A percentile compares a stretch with the other conserved stretches of the same genome.
These are phyloP conservation scores for Epinotia demarniana DNA, from an alignment of 2,888 invertebrate species.

Conservation along the genomic window DNA sequence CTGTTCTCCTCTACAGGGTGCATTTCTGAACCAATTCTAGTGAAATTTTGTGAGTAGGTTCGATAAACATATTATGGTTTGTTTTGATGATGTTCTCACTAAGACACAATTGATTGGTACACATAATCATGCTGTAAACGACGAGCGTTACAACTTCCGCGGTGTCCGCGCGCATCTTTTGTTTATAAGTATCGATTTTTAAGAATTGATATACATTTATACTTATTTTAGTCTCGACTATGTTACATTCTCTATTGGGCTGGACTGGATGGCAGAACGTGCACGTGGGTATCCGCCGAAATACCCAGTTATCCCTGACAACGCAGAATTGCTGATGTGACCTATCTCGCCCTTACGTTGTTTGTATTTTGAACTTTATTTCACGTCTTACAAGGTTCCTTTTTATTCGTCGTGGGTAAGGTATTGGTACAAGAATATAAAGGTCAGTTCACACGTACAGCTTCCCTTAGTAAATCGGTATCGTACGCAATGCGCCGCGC, in stretches of 20 bases:
- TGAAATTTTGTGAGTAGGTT: too few species aligned
- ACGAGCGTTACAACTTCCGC: too few species aligned
- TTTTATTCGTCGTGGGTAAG: not conserved
- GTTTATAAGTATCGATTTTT: too few species aligned
- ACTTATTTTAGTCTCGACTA: not conserved
- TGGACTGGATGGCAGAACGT: not conserved
- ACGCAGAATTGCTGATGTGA: not conserved
- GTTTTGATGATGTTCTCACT: too few species aligned
- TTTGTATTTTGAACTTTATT: not conserved
- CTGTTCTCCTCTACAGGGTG: too few species aligned
- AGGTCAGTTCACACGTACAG: constrained; percentile 15
- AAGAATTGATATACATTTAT: too few species aligned
- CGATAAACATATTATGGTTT: too few species aligned
- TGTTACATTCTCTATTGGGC: not conserved
- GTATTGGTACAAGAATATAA: not conserved
- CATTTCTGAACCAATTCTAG: too few species aligned
- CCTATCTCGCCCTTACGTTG: not conserved
- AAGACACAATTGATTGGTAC: too few species aligned
- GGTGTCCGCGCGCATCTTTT: too few species aligned
- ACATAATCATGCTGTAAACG: too few species aligned
- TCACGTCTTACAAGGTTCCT: not conserved
- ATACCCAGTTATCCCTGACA: constrained; percentile 3
- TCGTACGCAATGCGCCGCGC: constrained; percentile 12
- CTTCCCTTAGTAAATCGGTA: not conserved
- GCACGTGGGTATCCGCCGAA: not conserved